Base-by-base conservation (phyloP, 2,113 vertebrate genomes). In the Columba janthina region DNA sequence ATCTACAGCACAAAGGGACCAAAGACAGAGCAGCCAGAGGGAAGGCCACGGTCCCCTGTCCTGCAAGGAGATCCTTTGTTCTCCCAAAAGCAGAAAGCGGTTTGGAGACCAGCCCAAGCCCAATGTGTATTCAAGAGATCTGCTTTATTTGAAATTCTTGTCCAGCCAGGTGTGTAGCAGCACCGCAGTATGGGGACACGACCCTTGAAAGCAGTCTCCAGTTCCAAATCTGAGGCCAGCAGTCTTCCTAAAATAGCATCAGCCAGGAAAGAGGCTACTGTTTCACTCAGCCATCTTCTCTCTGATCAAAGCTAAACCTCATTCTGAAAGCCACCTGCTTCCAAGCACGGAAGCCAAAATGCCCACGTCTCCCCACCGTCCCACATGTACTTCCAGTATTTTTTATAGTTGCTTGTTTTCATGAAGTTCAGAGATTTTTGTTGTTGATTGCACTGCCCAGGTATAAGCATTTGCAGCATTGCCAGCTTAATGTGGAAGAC, bases 111-210 rank as follows among this genome's bases (percentile, higher is more conserved):
- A 88, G 34, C 21, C 34, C 38, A 70, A 85, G 54, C 31, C 64
- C 60, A 74, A 31, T 3, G 7, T 11, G 25, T 6, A 0, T 29
- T 83, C 71, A 64, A n/a, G n/a, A 53, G 28, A 85, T 54, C 40
- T 1, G 7, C 29, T 34, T n/a, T 58, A 58, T 56, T 11, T 19
- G 15, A 89, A 71, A 44, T 69, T 77, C 48, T 60, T 10, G 2
- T 53, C 76, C 36, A 89, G 46, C 40, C 78, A 94, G 34, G 50
- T 36, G 28, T 5, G 4, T 4, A 74, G 48, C 48, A 64, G 53
- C 0, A 0, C 64, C 2, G 0, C 1, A 54, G 31, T 8, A 85
- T 1, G 9, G n/a, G 51, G 70, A 66, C 51, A n/a, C 0, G 0
- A 65, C 62, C 62, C 82, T 66, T 70, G 67, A 67, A 81, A 89